phyloP scores from a whole-genome alignment of 2,113 vertebrate genomes.

The Phylloscopus trochiloides region DNA sequence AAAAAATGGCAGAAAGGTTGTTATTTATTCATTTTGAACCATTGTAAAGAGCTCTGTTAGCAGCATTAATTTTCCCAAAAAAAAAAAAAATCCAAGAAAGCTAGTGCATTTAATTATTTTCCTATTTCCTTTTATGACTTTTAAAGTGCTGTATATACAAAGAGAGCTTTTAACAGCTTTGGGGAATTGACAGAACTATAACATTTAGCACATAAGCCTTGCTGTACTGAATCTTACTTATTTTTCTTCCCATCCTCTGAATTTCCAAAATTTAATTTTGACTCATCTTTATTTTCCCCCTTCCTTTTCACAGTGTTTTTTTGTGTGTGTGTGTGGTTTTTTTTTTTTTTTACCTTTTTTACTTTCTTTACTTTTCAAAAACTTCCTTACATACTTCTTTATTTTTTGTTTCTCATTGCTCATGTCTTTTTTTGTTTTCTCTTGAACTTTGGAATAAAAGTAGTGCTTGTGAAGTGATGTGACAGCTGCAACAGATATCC shows the following conservation, averaged over 20 bases:
- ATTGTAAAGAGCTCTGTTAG: slow-evolving; percentile 49
- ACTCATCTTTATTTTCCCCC: background rate
- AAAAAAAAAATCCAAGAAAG: background rate
- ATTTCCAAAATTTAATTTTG: background rate
- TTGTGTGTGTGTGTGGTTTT: too few species aligned
- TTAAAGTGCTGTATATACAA: slow-evolving; percentile 37
- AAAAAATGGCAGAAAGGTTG: slow-evolving; percentile 34
- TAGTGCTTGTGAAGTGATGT: background rate
- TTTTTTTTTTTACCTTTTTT: background rate
- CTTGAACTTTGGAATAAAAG: background rate
- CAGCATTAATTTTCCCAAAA: slow-evolving; percentile 25
- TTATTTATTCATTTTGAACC: slow-evolving; percentile 73
- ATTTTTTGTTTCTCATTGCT: background rate
- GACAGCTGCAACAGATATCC: background rate
- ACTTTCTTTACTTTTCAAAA: background rate
- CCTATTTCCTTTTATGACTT: slow-evolving; percentile 55
- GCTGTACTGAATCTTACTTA: background rate
- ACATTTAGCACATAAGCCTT: background rate
- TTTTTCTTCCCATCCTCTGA: background rate
- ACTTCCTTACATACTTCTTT: background rate
- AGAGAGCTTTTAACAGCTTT: slow-evolving; percentile 26
- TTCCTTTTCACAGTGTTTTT: background rate
- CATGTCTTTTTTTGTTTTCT: background rate
- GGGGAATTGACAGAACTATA: slow-evolving; percentile 29
- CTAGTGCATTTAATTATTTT: slow-evolving; percentile 58